These are phyloP conservation scores for Eupithecia vulgata DNA, from an alignment of 2,888 invertebrate species.

Conservation along the genomic window DNA sequence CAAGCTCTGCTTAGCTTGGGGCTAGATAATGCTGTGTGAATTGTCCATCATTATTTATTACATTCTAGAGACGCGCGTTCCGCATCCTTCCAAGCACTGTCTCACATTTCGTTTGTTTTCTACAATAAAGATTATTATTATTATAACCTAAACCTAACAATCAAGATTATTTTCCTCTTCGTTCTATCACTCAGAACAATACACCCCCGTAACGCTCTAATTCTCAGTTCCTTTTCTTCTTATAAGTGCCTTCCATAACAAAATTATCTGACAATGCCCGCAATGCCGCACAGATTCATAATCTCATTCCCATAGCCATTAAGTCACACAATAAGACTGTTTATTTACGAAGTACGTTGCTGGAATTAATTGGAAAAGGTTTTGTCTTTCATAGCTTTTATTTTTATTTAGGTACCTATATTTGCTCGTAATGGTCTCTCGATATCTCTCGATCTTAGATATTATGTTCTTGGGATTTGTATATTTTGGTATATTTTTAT, in stretches of 20 bases:
- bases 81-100: too few relatives aligned
- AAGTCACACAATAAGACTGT: background rate
- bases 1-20: too few relatives aligned
- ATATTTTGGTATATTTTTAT: too few relatives aligned
- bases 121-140: too few relatives aligned
- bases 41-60: too few relatives aligned
- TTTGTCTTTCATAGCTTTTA: background rate
- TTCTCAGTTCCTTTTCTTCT: background rate
- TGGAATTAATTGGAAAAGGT: background rate
- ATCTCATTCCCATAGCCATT: constrained; percentile 3
- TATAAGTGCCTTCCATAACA: background rate
- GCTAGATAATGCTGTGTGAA: too few relatives aligned
- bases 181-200: background rate
- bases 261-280: background rate
- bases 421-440: background rate
- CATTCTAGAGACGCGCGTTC: too few relatives aligned
- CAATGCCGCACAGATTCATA: background rate
- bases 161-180: background rate
- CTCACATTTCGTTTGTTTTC: too few relatives aligned
- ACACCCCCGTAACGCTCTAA: background rate
- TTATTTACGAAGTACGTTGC: constrained; percentile 3
- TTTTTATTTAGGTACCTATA: background rate
- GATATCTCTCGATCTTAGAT: too few relatives aligned
- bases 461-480: too few relatives aligned
- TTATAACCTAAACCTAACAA: background rate